Evolutionary conservation across 2,888 invertebrate species (phyloP).

Genomic region (Clistopyga incitator): DNA sequence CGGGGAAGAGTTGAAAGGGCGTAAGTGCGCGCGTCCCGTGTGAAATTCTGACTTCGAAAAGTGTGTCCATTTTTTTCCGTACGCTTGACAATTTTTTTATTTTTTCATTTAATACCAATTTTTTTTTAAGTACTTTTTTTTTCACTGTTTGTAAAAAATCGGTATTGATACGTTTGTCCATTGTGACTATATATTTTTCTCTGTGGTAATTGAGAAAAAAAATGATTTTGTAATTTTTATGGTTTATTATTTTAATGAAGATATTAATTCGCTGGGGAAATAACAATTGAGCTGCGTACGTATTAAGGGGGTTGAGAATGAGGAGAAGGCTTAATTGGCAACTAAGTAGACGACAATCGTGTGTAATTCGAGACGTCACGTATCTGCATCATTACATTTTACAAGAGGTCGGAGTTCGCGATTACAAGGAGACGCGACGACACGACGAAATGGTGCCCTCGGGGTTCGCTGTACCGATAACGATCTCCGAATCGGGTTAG

Average conservation of each 20-base stretch:
- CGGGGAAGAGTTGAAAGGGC: background rate
- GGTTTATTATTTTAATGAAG: too few relatives aligned
- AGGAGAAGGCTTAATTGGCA: background rate
- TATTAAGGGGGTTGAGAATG: background rate
- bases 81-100: too few relatives aligned
- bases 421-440: conserved; percentile 37
- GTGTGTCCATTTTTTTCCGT: too few relatives aligned
- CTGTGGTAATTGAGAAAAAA: too few relatives aligned
- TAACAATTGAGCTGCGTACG: background rate
- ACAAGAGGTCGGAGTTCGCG: conserved; percentile 56
- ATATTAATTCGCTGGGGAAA: background rate
- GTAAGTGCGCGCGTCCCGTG: background rate
- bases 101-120: too few relatives aligned
- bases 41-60: background rate
- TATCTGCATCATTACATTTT: background rate
- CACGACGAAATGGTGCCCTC: background rate
- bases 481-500: conserved; percentile 17
- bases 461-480: background rate
- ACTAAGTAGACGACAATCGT: background rate
- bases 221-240: too few relatives aligned
- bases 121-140: too few relatives aligned
- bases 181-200: too few relatives aligned
- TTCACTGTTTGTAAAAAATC: too few relatives aligned
- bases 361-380: background rate
- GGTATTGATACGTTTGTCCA: too few relatives aligned